These are phyloP conservation scores for Lepidostoma basale DNA, from an alignment of 1,140 invertebrate species.

Conservation along the genomic window DNA sequence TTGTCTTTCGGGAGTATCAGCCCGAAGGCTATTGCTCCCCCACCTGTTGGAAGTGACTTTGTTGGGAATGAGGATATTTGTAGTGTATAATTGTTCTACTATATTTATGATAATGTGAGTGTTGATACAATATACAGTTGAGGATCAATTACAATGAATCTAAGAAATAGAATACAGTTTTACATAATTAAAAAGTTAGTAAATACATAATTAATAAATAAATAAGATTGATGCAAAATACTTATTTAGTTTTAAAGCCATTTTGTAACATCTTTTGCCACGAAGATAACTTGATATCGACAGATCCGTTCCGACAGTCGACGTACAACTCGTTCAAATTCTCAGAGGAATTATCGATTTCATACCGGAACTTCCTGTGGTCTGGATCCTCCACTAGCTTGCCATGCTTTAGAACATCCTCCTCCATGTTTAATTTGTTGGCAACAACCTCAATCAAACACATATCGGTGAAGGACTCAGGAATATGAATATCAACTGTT, in stretches of 20 bases:
- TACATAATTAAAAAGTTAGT: too few species aligned
- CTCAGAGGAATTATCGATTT: conserved; percentile 50
- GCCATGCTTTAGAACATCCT: conserved; percentile 55
- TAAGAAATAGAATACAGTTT: too few species aligned
- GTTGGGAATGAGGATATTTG: too few species aligned
- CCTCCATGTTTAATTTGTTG: conserved; percentile 56
- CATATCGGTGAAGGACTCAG: conserved; percentile 55
- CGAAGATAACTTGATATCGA: conserved; percentile 52
- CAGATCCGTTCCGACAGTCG: conserved; percentile 60
- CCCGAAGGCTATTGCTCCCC: too few species aligned
- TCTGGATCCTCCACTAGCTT: conserved; percentile 57
- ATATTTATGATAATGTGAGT: too few species aligned
- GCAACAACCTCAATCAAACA: conserved; percentile 58
- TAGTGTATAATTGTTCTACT: too few species aligned
- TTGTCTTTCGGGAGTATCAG: too few species aligned
- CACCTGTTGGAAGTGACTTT: too few species aligned
- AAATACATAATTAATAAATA: not conserved
- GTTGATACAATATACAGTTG: too few species aligned
- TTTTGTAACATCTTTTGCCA: conserved; percentile 40
- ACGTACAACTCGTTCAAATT: conserved; percentile 54
- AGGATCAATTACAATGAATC: too few species aligned
- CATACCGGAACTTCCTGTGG: conserved; percentile 57
- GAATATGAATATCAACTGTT: conserved; percentile 55
- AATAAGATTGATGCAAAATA: not conserved
- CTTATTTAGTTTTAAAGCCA: conserved; percentile 4